A percentile compares a stretch with the other conserved stretches of the same genome.
Evolutionary conservation across 1,140 invertebrate genomes (phyloP).

Genomic region (Lucilia cuprina): DNA sequence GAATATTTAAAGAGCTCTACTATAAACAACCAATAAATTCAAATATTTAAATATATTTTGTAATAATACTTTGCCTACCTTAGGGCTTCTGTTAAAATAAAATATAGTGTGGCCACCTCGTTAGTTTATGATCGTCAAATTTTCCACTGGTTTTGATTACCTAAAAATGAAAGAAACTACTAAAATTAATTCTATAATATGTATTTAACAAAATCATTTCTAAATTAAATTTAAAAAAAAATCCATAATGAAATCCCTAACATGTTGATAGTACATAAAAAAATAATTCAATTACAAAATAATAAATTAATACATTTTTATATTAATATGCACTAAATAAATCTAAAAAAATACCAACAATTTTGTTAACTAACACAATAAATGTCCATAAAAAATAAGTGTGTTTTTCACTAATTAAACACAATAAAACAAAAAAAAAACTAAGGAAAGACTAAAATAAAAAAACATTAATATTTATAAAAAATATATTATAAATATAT

Average conservation of each 20-base stretch:
- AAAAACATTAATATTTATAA: neutral
- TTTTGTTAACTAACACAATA: slow-evolving; percentile 3
- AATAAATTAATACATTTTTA: neutral
- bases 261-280: neutral
- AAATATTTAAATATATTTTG: no score
- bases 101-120: no score
- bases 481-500: neutral
- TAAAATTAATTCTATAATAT: no score
- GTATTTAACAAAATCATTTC: no score
- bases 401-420: neutral
- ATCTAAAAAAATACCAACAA: neutral
- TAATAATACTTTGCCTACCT: no score
- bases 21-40: no score
- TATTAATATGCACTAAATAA: neutral
- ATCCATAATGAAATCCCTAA: neutral
- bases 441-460: neutral
- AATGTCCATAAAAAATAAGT: slow-evolving; percentile 1
- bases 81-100: no score
- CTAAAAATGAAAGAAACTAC: no score
- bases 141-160: no score
- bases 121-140: no score
- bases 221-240: no score
- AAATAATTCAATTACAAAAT: neutral
- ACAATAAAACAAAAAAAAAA: neutral
- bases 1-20: no score